A percentile compares a stretch with the other conserved stretches of the same genome.
Conservation (phyloP, 2,888 invertebrate species). For the Cataglyphis cursor region DNA sequence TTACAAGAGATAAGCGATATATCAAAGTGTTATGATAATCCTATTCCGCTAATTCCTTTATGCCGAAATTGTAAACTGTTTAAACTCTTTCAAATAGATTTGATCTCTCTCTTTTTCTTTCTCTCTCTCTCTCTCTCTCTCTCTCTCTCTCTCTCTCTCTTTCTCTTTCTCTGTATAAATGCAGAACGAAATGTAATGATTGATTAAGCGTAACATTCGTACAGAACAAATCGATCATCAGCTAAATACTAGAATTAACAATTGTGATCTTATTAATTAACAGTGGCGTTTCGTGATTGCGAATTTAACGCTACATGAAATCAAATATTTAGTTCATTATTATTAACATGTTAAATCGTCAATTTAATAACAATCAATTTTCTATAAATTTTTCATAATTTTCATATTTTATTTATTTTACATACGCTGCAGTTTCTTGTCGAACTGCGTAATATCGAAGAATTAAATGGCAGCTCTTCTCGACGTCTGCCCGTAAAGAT, state of each 20-base stretch:
- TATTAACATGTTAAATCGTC: constrained; percentile 16
- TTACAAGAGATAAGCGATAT: neutral
- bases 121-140: neutral
- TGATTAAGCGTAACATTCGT: constrained; percentile 35
- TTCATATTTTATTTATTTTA: neutral
- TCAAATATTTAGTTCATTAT: neutral
- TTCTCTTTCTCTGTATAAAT: constrained; percentile 1
- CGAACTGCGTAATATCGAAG: neutral
- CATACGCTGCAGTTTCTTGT: neutral
- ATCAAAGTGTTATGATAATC: constrained; percentile 8
- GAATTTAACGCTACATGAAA: constrained; percentile 34
- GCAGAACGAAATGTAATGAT: constrained; percentile 2
- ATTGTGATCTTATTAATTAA: constrained; percentile 54
- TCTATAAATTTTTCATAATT: neutral
- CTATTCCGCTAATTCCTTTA: constrained; percentile 26
- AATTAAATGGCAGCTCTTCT: neutral
- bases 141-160: no score
- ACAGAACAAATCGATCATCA: constrained; percentile 38
- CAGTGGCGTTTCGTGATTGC: constrained; percentile 22
- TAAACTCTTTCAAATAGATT: constrained; percentile 41
- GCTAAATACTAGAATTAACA: constrained; percentile 43
- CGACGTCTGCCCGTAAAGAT: neutral
- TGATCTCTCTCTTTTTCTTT: neutral
- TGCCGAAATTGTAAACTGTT: constrained; percentile 15
- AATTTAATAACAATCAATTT: neutral